Evolutionary conservation across 92 coral and sea anemone genomes (phyloP).

Genomic region (Pocillopora meandrina): DNA sequence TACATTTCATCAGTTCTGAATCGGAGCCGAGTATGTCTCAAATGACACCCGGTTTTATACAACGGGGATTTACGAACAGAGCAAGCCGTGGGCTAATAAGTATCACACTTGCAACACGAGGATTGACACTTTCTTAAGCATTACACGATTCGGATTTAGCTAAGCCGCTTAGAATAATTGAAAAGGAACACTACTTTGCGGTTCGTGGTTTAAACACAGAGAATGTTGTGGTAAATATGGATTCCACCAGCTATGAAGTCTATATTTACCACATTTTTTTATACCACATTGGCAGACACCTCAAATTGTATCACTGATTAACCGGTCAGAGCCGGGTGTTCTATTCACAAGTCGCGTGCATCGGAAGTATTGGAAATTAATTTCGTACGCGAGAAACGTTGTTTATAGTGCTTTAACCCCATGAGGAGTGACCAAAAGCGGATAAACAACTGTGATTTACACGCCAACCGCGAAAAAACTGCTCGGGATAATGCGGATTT

Average conservation of each 20-base stretch:
- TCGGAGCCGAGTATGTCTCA: background rate
- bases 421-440: background rate
- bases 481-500: background rate
- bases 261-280: background rate
- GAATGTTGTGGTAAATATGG: conserved; percentile 11
- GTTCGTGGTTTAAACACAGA: conserved; percentile 16
- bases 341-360: conserved; percentile 33
- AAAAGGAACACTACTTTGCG: conserved; percentile 34
- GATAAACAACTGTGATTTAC: conserved; percentile 16
- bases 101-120: background rate
- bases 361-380: background rate
- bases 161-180: conserved; percentile 28
- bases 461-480: background rate
- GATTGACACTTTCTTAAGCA: background rate
- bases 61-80: background rate
- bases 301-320: background rate
- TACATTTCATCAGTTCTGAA: background rate
- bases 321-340: background rate
- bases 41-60: background rate
- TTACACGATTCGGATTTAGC: background rate
- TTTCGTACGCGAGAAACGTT: background rate
- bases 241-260: background rate
- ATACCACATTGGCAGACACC: background rate
- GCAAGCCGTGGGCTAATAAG: background rate
- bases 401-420: conserved; percentile 27